Evolutionary conservation across 2,888 invertebrate genomes (phyloP).

Genomic region (Aricia artaxerxes): DNA sequence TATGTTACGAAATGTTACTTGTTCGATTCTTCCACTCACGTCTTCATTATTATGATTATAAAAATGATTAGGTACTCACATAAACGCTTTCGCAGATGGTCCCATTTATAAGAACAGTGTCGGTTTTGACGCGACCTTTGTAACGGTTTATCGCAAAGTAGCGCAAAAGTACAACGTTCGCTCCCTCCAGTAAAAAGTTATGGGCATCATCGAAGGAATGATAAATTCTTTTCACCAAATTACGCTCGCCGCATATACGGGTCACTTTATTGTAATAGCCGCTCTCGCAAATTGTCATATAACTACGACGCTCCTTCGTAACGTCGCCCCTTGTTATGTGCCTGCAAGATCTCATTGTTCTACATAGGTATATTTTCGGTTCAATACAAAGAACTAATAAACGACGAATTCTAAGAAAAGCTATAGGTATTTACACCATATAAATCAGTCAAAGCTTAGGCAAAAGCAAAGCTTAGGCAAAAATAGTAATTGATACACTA

Average conservation of each 20-base stretch:
- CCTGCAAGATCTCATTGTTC: slow-evolving; percentile 50
- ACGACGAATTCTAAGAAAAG: background rate
- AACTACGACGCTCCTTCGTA: slow-evolving; percentile 76
- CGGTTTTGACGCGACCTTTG: slow-evolving; percentile 77
- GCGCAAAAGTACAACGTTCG: slow-evolving; percentile 81
- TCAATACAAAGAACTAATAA: background rate
- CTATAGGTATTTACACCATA: background rate
- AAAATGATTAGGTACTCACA: slow-evolving; percentile 62
- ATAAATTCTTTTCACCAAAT: slow-evolving; percentile 70
- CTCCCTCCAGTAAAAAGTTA: slow-evolving; percentile 82
- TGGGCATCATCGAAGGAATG: slow-evolving; percentile 73
- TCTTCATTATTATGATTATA: too few relatives aligned
- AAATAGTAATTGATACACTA: too few relatives aligned
- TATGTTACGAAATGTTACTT: too few relatives aligned
- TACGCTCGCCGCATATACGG: slow-evolving; percentile 67
- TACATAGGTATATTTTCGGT: slow-evolving; percentile 6
- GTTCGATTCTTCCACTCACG: too few relatives aligned
- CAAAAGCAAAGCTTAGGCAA: too few relatives aligned
- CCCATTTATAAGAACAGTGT: slow-evolving; percentile 81
- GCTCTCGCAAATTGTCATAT: slow-evolving; percentile 75
- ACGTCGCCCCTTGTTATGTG: slow-evolving; percentile 65
- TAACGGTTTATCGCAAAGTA: slow-evolving; percentile 79
- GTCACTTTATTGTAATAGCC: slow-evolving; percentile 80
- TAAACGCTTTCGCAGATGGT: slow-evolving; percentile 81
- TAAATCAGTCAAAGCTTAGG: background rate